phyloP scores from a whole-genome alignment of 2,797 vertebrate species.

The Sebastes cheni region DNA sequence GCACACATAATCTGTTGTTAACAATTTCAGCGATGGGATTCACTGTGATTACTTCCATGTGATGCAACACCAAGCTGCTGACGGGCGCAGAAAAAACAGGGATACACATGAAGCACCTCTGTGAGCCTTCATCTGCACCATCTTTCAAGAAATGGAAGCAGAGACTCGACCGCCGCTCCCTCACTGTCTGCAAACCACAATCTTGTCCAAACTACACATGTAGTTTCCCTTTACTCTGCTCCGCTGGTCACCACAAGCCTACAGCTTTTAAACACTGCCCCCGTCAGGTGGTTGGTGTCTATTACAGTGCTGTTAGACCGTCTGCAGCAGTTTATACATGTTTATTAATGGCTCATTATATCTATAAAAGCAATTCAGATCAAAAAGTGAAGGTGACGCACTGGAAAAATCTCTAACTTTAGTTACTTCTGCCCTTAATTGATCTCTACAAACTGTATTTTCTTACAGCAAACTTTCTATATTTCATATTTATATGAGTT shows the following conservation, averaged over 20 bases:
- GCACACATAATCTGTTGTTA: background rate
- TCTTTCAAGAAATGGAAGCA: background rate
- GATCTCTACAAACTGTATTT: background rate
- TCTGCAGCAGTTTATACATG: background rate
- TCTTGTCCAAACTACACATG: background rate
- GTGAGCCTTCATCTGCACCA: background rate
- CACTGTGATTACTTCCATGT: constrained; percentile 3
- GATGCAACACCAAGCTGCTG: constrained; percentile 23
- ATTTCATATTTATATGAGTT: too few relatives aligned
- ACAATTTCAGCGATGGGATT: background rate
- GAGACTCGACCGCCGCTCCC: background rate
- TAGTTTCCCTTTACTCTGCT: background rate
- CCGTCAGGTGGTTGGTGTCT: constrained; percentile 41
- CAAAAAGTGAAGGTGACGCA: background rate
- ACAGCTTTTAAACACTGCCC: constrained; percentile 66
- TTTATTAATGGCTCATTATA: background rate
- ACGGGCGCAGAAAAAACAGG: background rate
- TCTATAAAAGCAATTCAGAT: background rate
- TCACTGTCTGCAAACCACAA: background rate
- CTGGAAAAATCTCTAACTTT: background rate
- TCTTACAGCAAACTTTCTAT: background rate
- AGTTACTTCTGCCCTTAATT: background rate
- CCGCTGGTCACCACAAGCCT: background rate
- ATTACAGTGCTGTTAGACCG: background rate
- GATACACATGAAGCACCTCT: background rate